Base-by-base conservation (phyloP, 2,888 invertebrate genomes). In the Platynereis dumerilii region DNA sequence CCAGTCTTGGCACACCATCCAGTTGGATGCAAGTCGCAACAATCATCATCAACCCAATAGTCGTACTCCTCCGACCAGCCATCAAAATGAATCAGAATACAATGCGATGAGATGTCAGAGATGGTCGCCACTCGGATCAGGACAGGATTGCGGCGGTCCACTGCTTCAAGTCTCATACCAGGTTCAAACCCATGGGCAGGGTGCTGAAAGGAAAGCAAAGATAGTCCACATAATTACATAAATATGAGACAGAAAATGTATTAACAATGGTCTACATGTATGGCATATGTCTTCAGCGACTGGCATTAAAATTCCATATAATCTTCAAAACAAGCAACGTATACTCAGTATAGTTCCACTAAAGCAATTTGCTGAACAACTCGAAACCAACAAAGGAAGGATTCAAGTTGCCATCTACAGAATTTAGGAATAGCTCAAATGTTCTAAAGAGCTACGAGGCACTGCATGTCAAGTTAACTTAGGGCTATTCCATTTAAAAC, bases 1-100 rank as follows among this genome's bases (percentile, higher is more conserved):
- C 91, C 91, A 0, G 94, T 94, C 58, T 92, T 92, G 70, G 89
- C 87, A 81, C 94, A 94, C 94, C 95, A 96, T 42, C 92, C 92
- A 69, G 92, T 89, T 0, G 96, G 96, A 86, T 96, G 94, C 75
- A 96, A 88, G 83, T 96, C 94, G 0, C 91, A 89, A 72, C 90
- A 91, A 84, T 96, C 94, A 82, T 95, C 95, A 78, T 95, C 94
- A 65, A 94, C 86, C 93, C 94, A 94, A 82, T 90, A 92, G 70
- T 92, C 90, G 80, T 94, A 91, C 72, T 89, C 88, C 75, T 89
- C 89, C 0, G 91, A 90, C 93, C 95, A 96, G 20, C 94, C 94
- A 83, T 95, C 95, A 84, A 93, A 93, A 77, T 92, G 89, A 60
- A 96, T 88, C 71, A 89, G 88, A 56, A 93, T 87, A 74, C 90